Evolutionary conservation across 2,113 vertebrate genomes (phyloP).

Genomic region (Ascaphus truei): DNA sequence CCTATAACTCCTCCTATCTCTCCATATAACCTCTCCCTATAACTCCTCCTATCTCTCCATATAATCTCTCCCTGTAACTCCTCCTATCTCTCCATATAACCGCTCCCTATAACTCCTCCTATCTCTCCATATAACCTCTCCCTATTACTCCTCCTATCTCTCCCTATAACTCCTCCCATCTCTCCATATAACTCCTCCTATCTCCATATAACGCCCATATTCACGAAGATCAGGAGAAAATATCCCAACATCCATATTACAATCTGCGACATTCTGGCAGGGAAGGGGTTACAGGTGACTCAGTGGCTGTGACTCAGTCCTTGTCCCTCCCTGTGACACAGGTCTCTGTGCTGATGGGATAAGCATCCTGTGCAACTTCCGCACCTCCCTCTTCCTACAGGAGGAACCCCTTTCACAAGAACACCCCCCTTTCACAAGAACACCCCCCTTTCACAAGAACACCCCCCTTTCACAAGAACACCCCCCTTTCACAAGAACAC

Average conservation of each 20-base stretch:
- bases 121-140: too few species aligned
- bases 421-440: background rate
- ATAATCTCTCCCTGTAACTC: too few species aligned
- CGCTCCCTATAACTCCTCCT: too few species aligned
- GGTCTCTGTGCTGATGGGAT: background rate
- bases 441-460: background rate
- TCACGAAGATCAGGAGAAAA: too few species aligned
- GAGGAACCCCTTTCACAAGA: background rate
- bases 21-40: too few species aligned
- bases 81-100: too few species aligned
- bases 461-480: background rate
- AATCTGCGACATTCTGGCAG: too few species aligned
- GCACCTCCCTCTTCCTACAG: background rate
- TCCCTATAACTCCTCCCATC: background rate
- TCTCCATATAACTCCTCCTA: background rate
- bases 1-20: too few species aligned
- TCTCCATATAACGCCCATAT: background rate
- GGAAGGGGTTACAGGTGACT: background rate
- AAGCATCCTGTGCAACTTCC: slow-evolving; percentile 2
- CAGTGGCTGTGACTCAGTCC: background rate
- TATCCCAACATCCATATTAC: too few species aligned
- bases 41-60: too few species aligned
- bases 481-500: background rate
- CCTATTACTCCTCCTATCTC: too few species aligned
- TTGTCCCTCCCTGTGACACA: slow-evolving; percentile 1